phyloP scores from a whole-genome alignment of 2,888 invertebrate species.

The Seira ritae region DNA sequence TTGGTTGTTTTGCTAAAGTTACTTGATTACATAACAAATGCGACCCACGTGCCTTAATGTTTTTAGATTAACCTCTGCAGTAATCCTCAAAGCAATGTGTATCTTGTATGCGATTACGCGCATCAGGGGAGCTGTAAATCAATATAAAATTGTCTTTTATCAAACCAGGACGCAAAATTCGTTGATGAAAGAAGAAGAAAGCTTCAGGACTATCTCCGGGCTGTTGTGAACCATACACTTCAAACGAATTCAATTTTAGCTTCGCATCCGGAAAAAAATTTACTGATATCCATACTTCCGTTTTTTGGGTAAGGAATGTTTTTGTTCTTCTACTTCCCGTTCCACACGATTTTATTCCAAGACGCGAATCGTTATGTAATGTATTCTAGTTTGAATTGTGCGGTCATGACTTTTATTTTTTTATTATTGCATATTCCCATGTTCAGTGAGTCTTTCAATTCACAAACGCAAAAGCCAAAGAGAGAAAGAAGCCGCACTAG shows the following conservation, averaged over 20 bases:
- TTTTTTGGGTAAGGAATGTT: constrained; percentile 86
- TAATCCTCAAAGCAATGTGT: no score
- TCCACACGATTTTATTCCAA: no score
- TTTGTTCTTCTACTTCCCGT: background rate
- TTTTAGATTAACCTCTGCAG: no score
- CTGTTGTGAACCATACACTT: constrained; percentile 83
- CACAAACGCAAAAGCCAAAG: constrained; percentile 67
- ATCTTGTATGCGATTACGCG: no score
- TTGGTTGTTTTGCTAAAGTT: no score
- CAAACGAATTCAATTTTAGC: constrained; percentile 85
- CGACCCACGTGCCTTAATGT: no score
- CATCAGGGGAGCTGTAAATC: no score
- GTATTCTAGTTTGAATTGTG: background rate
- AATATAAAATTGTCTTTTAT: background rate
- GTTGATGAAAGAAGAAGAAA: constrained; percentile 91
- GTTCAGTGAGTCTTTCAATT: constrained; percentile 65
- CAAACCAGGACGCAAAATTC: constrained; percentile 83
- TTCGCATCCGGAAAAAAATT: constrained; percentile 85
- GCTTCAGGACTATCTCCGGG: constrained; percentile 90
- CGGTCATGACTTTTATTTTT: no score
- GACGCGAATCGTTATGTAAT: no score
- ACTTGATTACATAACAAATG: no score
- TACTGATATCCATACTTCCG: constrained; percentile 87
- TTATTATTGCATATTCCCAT: no score
- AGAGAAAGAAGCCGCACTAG: constrained; percentile 71